Conservation (phyloP, 2,797 vertebrate species). For the Poecilia gillii region DNA sequence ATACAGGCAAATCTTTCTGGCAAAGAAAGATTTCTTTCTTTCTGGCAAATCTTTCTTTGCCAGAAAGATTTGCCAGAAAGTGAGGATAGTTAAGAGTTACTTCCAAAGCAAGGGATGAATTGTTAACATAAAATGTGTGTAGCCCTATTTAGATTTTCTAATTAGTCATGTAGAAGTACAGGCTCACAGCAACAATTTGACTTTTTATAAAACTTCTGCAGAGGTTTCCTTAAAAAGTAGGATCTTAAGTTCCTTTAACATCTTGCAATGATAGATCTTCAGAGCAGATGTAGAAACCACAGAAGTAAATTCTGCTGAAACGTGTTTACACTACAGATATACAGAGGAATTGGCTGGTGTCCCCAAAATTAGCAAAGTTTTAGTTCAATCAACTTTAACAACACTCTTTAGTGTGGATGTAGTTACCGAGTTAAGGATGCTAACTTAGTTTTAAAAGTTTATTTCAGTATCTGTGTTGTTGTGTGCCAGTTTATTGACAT, state of each 20-base stretch:
- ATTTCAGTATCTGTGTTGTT: no score
- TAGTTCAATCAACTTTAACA: neutral
- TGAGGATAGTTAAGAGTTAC: conserved; percentile 16
- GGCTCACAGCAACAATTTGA: neutral
- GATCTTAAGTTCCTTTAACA: conserved; percentile 2
- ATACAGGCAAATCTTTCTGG: conserved; percentile 19
- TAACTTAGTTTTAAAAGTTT: neutral
- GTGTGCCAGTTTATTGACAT: no score
- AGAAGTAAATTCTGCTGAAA: neutral
- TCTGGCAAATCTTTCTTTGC: conserved; percentile 6
- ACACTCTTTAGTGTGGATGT: neutral
- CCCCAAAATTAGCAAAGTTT: neutral
- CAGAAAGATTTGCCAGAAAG: neutral
- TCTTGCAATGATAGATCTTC: neutral
- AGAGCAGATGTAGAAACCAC: neutral
- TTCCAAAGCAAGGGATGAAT: neutral
- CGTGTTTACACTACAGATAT: neutral
- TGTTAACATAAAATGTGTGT: neutral
- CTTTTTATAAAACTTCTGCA: neutral
- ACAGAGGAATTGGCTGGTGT: neutral
- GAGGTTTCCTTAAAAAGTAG: neutral
- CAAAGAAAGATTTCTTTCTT: conserved; percentile 3
- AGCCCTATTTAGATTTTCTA: neutral
- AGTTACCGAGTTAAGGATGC: neutral
- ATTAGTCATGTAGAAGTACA: neutral